Evolutionary conservation across 2,888 invertebrate species (phyloP), one percentile per base, ranked within the genome.

Genomic region (Maniola hyperantus): DNA sequence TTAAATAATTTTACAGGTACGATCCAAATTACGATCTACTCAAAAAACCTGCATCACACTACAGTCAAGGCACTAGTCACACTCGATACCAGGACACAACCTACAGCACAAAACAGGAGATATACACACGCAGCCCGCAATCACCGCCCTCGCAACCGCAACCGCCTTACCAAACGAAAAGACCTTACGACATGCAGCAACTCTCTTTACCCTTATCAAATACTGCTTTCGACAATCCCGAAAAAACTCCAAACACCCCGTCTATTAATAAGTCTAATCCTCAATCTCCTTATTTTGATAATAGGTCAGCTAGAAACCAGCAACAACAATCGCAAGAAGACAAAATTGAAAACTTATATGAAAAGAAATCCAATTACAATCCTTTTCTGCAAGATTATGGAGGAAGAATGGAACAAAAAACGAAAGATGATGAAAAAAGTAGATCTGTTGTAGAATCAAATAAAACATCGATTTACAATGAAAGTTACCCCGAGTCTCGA

Each of bases 1-100:
- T 36, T n/a, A 44, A 58, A 68, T 48, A 67, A 77, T 63, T 74
- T 91, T 92, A 79, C 89, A 93, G 93, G 88, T 92, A 91, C 75
- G 93, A 93, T 78, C 92, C 92, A 74, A 93, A 91, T 79, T 92
- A 92, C 78, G 93, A 93, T 77, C 82, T 92, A 81, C 88, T 92
- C 74, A 91, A 92, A 87, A 91, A 91, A 74, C 92, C 92, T 77
- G 87, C 91, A 83, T 92, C 91, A 84, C 91, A 92, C 76, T 92
- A 90, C 78, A 88, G 86, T 79, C 89, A 88, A 82, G 84, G 85
- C 84, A 87, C 84, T 75, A 86, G 79, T 81, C 85, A 89, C 79
- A 83, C 79, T 77, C 87, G 87, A 77, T 86, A 89, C 77, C 87
- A 85, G 73, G 88, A 89, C 76, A 83, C 81, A 61, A 89, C 85